These are phyloP conservation scores for Amazona vittata DNA, from an alignment of 2,113 vertebrate species.

Conservation along the genomic window DNA sequence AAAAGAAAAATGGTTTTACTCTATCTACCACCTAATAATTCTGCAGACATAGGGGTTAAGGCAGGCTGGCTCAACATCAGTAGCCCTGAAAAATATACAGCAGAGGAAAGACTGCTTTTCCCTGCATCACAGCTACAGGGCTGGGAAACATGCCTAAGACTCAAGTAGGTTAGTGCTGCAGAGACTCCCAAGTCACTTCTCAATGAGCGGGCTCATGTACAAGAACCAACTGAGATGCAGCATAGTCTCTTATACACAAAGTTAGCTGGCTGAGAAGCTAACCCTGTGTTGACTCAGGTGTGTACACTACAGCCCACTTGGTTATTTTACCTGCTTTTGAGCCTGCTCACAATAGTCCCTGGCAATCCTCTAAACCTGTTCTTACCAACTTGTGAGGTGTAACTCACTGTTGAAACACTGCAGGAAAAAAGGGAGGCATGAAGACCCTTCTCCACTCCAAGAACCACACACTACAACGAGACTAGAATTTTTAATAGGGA, in stretches of 20 bases:
- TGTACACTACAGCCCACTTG: not conserved
- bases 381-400: not conserved
- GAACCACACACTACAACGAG: not conserved
- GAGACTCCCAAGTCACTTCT: not conserved
- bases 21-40: not conserved
- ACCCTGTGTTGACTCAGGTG: not conserved
- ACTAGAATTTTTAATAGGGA: not conserved
- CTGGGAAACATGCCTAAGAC: fast-evolving
- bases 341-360: not conserved
- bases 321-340: not conserved
- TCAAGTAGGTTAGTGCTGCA: not conserved
- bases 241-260: not conserved
- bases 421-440: not conserved
- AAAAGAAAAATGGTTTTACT: not conserved
- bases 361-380: not conserved
- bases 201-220: not conserved
- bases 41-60: not conserved
- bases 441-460: not conserved
- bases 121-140: too few species aligned
- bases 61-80: not conserved
- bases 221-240: not conserved
- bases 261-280: not conserved
- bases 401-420: not conserved
- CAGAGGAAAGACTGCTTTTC: not conserved
- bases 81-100: not conserved